Conservation (phyloP, 2,113 vertebrate species). For the Anser cygnoides region DNA sequence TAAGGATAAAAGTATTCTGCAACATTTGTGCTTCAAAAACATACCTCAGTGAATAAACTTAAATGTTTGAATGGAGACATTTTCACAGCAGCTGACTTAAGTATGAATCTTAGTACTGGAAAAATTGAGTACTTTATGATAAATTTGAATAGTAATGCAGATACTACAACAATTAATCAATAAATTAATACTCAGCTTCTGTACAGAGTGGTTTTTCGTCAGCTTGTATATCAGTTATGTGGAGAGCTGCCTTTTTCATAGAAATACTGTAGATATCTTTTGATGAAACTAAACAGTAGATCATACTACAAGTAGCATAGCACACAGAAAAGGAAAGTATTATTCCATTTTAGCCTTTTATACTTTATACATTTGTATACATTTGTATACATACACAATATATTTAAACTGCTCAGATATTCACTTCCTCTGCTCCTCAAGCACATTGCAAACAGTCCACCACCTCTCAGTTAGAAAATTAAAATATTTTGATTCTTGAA, state of each 20-base stretch:
- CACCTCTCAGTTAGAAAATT: background rate
- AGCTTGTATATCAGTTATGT: background rate
- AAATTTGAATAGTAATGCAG: background rate
- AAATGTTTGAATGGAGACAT: background rate
- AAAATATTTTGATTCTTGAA: background rate
- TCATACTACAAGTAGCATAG: background rate
- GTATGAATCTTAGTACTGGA: background rate
- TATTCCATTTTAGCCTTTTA: background rate
- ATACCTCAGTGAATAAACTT: accelerated
- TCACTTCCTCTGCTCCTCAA: background rate
- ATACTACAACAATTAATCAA: background rate
- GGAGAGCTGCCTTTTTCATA: background rate
- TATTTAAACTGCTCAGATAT: background rate
- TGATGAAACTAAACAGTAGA: background rate
- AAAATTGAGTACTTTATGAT: background rate
- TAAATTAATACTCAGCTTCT: background rate
- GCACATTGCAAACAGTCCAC: background rate
- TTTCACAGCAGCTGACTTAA: background rate
- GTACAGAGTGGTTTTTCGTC: background rate
- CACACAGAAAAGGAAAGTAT: background rate
- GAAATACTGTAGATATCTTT: background rate
- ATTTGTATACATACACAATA: background rate
- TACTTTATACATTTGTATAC: background rate
- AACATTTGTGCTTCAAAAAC: background rate
- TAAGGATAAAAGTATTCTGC: background rate